These are phyloP conservation scores for Hydropsyche tenuis DNA, from an alignment of 1,140 invertebrate genomes.

Conservation along the genomic window DNA sequence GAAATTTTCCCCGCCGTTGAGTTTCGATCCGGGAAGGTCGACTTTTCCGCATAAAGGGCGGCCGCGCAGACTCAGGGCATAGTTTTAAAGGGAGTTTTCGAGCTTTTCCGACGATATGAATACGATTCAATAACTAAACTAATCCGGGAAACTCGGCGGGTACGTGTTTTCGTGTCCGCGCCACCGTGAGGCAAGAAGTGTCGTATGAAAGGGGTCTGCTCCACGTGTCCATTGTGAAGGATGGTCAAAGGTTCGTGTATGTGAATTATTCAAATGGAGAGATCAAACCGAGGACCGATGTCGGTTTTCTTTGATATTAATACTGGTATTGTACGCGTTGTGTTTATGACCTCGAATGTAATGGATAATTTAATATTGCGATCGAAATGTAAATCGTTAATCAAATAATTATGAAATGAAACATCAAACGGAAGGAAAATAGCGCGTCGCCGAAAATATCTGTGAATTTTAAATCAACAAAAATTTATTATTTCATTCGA, in stretches of 20 bases:
- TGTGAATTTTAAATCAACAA: no score
- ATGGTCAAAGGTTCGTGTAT: slow-evolving; percentile 41
- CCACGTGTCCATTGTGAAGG: slow-evolving; percentile 27
- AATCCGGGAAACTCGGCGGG: slow-evolving; percentile 37
- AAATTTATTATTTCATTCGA: not conserved
- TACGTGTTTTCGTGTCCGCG: slow-evolving; percentile 35
- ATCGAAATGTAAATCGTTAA: no score
- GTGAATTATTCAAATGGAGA: slow-evolving; percentile 46
- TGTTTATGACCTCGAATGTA: no score
- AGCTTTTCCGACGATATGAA: slow-evolving; percentile 38
- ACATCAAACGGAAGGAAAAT: no score
- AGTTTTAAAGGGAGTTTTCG: slow-evolving; percentile 8
- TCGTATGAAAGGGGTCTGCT: no score
- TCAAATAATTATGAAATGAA: no score
- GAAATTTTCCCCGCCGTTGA: no score
- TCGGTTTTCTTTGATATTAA: slow-evolving; percentile 50
- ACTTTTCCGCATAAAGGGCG: not conserved
- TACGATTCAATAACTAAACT: slow-evolving; percentile 49
- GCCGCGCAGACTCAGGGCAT: not conserved
- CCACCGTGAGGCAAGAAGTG: not conserved
- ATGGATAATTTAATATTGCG: no score
- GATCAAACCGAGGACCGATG: slow-evolving; percentile 39
- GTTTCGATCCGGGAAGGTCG: not conserved
- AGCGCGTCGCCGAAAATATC: no score
- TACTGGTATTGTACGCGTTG: no score